Base-by-base conservation (phyloP, 2,888 invertebrate genomes). In the Listrodromus nycthemerus region DNA sequence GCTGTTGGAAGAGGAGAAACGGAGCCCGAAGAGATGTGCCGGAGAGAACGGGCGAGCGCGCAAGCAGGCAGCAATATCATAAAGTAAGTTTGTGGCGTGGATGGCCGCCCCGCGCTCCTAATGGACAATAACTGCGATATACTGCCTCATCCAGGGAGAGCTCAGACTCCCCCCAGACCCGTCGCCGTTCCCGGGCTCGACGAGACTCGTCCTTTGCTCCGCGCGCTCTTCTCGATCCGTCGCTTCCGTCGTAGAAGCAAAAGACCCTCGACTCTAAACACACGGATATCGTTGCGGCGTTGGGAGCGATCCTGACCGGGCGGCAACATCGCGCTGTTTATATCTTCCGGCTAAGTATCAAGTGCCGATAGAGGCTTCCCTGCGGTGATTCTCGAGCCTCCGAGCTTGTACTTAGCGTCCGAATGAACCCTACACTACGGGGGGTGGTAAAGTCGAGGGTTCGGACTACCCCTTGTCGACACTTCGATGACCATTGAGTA, bases 101-200 rank as follows among this genome's bases (percentile, higher is more conserved):
- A 91, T 91, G 89, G 91, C 88, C 89, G 88, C 87, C 88, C 88
- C 86, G 90, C 88, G 88, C 88, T 89, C 89, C 89, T 91, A 92
- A 92, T 92, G 91, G 92, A 91, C 91, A 91, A 91, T 92, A 92
- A 92, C 91, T 86, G 87, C 90, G 90, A 91, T 91, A 90, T 91
- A 91, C 90, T 89, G 90, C 90, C 89, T 91, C 89, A 87, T 90
- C 87, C 89, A 80, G 73, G 73, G 81, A 86, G 80, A 84, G 83
- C 76, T 55, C 78, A 82, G 58, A 30, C 67, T 65, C 27, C 52
- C 16, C 52, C 27, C n/a, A 33, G 16, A 4, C 58, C 52, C 70
- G 52, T 48, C 21, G 19, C 24, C 69, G 52, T 16, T 24, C 79
- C 52, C 27, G 48, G 50, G 27, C 70, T 50, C 78, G 74, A 73